Evolutionary conservation across 2,113 vertebrate species (phyloP).

Genomic region (Leiothrix lutea): DNA sequence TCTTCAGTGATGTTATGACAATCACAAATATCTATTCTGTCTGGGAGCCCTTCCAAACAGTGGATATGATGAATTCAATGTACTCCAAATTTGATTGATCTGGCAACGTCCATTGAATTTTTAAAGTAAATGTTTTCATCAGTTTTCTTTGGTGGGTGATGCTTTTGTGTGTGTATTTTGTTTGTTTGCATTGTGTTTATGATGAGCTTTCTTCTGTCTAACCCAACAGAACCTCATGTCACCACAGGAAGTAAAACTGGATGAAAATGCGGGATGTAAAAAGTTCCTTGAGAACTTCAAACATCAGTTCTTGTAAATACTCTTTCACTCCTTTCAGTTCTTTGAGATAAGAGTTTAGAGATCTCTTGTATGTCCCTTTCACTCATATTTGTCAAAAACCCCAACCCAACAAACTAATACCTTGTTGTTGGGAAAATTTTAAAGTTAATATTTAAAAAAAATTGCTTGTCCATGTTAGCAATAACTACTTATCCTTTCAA

Average conservation of each 20-base stretch:
- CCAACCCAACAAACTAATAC: not conserved
- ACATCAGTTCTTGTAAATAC: not conserved
- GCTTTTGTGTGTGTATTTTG: not conserved
- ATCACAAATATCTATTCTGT: slow-evolving; percentile 81
- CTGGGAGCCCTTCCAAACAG: slow-evolving; percentile 77
- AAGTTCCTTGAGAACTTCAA: not conserved
- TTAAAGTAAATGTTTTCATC: slow-evolving; percentile 67
- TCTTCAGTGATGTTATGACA: slow-evolving; percentile 82
- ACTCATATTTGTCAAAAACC: not conserved
- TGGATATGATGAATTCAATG: slow-evolving; percentile 80
- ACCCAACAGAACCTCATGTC: not conserved
- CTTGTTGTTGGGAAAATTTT: not conserved
- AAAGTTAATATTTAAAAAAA: not conserved
- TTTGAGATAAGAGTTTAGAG: not conserved
- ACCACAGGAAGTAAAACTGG: not conserved
- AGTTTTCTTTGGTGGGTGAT: not conserved
- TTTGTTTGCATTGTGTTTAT: not conserved
- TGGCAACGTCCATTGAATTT: slow-evolving; percentile 72
- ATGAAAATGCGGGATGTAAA: not conserved
- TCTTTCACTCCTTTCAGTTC: not conserved
- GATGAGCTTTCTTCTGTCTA: not conserved
- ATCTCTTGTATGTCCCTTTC: not conserved
- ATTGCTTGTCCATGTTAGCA: not conserved
- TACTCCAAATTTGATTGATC: slow-evolving; percentile 79
- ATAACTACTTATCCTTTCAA: not conserved